Evolutionary conservation across 2,888 invertebrate species (phyloP), one percentile per base, ranked within the genome.

Genomic region (Watsonalla cultraria): DNA sequence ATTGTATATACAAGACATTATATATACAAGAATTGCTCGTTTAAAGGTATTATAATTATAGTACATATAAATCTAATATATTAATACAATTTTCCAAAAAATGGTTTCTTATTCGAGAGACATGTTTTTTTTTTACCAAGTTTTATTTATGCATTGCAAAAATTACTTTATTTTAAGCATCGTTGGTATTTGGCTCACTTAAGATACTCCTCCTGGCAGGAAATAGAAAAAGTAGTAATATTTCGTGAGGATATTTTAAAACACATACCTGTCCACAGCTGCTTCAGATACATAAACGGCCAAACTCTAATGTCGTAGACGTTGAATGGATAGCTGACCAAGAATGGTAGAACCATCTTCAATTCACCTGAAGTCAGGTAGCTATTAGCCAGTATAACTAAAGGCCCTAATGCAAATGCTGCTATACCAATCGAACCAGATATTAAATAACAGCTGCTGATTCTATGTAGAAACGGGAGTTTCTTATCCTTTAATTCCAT

Each of bases 251-350:
- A 59, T 24, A 6, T 46, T 48, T 50, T 46, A 39, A 47, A 42
- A 51, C n/a, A 50, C 53, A 54, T 58, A 82, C 83, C 76, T 63
- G 72, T 47, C 68, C 68, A 76, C 9, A 78, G 51, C 56, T 78
- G 72, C 51, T 69, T 63, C 39, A 74, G 0, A 62, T 72, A 83
- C 37, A 65, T 62, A 46, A 80, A 58, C 0, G 74, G 74, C 66
- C 70, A 84, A 51, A 65, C 53, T n/a, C 56, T 54, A 33, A 72
- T 57, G 56, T 72, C 62, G 4, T 56, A 66, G 11, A 56, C 60
- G 62, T 84, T 69, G 57, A 83, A 82, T 5, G 83, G 83, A 69
- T 80, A 84, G 57, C 66, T 68, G 13, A 74, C 13, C 6, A 70
- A 7, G 57, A 76, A 84, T 0, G 82, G 84, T 13, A 74, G 54